Evolutionary conservation across 2,113 vertebrate species (phyloP).

Genomic region (Australoheros scitulus): DNA sequence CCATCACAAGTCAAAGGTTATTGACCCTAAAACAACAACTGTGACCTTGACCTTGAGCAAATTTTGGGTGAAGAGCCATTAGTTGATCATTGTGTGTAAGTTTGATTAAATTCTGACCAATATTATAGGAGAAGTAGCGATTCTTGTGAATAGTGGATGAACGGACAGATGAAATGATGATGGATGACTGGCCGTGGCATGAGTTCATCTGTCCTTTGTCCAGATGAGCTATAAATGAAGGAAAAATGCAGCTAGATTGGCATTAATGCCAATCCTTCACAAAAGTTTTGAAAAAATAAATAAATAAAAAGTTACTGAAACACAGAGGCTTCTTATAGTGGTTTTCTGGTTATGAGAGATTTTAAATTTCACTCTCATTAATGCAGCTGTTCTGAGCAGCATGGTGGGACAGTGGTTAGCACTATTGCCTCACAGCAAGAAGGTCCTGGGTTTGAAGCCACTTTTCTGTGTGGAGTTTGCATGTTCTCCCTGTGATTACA

Average conservation of each 20-base stretch:
- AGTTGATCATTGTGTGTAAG: too few relatives aligned
- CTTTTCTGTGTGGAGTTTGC: too few relatives aligned
- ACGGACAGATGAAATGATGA: background rate
- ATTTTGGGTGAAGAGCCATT: background rate
- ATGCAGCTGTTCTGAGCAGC: too few relatives aligned
- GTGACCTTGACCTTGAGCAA: background rate
- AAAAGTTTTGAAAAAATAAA: background rate
- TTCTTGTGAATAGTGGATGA: background rate
- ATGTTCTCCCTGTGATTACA: too few relatives aligned
- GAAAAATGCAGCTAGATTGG: background rate
- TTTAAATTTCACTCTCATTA: background rate
- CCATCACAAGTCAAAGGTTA: background rate
- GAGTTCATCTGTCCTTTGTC: background rate
- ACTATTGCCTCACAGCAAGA: too few relatives aligned
- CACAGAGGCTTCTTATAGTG: background rate
- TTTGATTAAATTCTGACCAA: background rate
- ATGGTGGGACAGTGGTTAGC: too few relatives aligned
- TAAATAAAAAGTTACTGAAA: background rate
- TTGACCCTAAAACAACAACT: background rate
- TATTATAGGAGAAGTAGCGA: background rate
- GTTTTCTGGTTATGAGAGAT: background rate
- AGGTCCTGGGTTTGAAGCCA: too few relatives aligned
- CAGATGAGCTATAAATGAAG: background rate
- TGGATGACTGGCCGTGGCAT: background rate
- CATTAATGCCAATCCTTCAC: background rate